Base-by-base conservation (phyloP, 2,113 vertebrate species). In the Tachysurus fulvidraco region DNA sequence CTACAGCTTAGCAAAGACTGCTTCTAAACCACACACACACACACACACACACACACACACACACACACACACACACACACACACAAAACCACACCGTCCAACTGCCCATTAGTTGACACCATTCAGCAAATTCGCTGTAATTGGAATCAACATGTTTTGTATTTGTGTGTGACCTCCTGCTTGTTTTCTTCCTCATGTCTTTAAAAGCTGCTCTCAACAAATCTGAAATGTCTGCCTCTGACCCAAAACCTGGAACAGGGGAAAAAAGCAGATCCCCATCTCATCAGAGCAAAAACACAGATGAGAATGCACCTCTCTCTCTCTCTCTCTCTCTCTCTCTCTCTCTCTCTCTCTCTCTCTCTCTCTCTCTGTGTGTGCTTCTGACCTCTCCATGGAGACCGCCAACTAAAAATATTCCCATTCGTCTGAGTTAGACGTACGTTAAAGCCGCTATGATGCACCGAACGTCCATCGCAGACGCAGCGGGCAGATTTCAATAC, bases 121-220 rank as follows among this genome's bases (percentile, higher is more conserved):
- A 41, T 87, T 87, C 86, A 87, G 71, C 71, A 87, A 87, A 83
- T 83, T 62, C 81, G 55, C 59, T 60, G 71, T 87, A 87, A 87
- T 87, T 87, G 81, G 86, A 83, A 87, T 83, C 80, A 87, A 64
- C 86, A 83, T 87, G 86, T 87, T 87, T 87, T 83, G 71, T 76
- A 77, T 87, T 87, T 87, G 86, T 77, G 57, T 28, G 12, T 54
- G 86, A 87, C 86, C 86, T 83, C 71, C 80, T 65, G 86, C 86
- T 83, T 83, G 59, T 83, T 83, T 83, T 83, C 77, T 64, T 87
- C 81, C 60, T 67, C 50, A 23, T 76, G 80, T 87, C 86, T 87
- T 83, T 83, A 76, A 87, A 83, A 65, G 46, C 46, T 67, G 41
- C 30, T 87, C 59, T 55, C 80, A 74, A 83, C 69, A 41, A 87